Conservation (phyloP, 2,888 invertebrate genomes). For the Acleris cristana region DNA sequence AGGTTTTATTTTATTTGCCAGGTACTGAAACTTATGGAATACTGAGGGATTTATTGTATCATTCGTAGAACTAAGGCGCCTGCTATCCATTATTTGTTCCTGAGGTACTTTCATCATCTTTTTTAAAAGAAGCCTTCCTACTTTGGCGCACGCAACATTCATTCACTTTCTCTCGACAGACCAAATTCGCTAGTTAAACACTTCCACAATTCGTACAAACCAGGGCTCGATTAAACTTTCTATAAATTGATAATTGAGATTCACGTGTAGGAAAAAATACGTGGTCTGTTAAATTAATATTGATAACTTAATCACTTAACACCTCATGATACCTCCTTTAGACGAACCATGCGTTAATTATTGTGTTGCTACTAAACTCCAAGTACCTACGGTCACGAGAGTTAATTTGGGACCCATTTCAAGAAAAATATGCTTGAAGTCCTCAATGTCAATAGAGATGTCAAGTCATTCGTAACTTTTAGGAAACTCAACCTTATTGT, state of each 20-base stretch:
- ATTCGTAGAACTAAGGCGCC: conserved; percentile 2
- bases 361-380: no score
- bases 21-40: conserved; percentile 30
- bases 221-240: not conserved
- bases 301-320: no score
- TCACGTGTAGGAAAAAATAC: conserved; percentile 5
- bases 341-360: no score
- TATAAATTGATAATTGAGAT: conserved; percentile 16
- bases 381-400: no score
- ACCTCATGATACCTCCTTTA: no score
- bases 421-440: no score
- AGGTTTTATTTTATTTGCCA: conserved; percentile 17
- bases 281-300: not conserved
- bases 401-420: no score
- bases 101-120: not conserved
- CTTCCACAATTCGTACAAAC: conserved; percentile 14
- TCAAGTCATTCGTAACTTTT: no score
- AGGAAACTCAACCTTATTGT: no score
- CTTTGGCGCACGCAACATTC: not conserved
- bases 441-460: no score
- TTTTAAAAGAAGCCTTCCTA: not conserved
- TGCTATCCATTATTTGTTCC: not conserved
- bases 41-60: conserved; percentile 10
- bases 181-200: conserved; percentile 8
- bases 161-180: not conserved